Evolutionary conservation across 2,888 invertebrate genomes (phyloP), one percentile per base, ranked within the genome.

Genomic region (Cheilosia impressa): DNA sequence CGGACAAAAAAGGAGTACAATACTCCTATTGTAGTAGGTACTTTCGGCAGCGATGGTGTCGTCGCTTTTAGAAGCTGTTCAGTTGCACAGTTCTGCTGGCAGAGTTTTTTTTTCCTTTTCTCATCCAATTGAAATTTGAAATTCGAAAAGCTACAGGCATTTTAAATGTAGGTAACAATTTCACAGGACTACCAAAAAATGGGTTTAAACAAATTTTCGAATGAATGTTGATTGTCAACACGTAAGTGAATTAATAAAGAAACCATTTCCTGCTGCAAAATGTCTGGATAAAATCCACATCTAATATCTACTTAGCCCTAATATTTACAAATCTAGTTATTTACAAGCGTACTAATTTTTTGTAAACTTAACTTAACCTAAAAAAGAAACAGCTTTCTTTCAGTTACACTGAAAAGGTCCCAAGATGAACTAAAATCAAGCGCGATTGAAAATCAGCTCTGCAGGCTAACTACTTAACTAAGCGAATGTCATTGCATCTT

Each of bases 271-370:
- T 53, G 73, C 34, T 19, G 62, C 43, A 31, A 43, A 52, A 58
- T 4, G 22, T 34, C 19, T 13, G 24, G 17, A 55, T 65, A 38
- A 41, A 47, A 38, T 57, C 24, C 50, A 53, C 43, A 53, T 47
- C 41, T 52, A 55, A 71, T 83, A 79, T 45, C 71, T 43, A 69
- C 47, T 50, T 65, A 50, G 13, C 34, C 38, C 38, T 60, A 22
- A 27, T 66, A 82, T 66, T 17, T 72, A 78, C 66, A 71, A 22
- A 68, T 45, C 24, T 53, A 57, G 50, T 68, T 65, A 82, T 83
- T 78, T 89, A 88, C 57, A 82, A 82, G 22, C 13, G 87, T 80
- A 87, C 34, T 38, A 87, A 87, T 80, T 47, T 43, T 22, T 57
- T 71, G 10, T 41, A 60, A 85, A 45, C 79, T n/a, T 79, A 76